Base-by-base conservation (phyloP, 2,113 vertebrate genomes). In the Cnemophilus loriae region DNA sequence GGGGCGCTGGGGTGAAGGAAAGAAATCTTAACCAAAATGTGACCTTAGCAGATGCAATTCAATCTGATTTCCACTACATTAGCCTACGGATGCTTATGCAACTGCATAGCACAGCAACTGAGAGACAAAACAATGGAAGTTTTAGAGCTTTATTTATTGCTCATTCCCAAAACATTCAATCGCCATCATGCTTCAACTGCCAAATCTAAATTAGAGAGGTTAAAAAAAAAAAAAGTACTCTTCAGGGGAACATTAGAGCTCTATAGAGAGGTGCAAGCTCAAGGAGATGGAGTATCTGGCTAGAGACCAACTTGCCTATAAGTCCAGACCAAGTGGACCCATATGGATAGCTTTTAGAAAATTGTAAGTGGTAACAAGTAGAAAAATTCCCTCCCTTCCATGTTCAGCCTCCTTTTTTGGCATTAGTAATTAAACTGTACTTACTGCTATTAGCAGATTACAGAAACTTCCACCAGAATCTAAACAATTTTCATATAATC, bases 211-310 rank as follows among this genome's bases (percentile, higher is more conserved):
- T 97, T 94, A 96, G 94, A 93, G 87, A 96, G 92, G 81, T 78
- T 24, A 13, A 42, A 67, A 44, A 95, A 89, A 91, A 63, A 88
- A 86, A 70, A 77, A 82, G 87, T 96, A 94, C 84, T 97, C 96
- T 97, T 97, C 33, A 39, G 95, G 97, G 97, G 94, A 97, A 96
- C 86, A 97, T 97, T 98, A 97, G 82, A 97, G 74, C 80, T 97
- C 95, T 96, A 92, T 44, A 63, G 95, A 97, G 95, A 97, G 95
- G 95, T 97, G 89, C 93, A 93, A 97, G 91, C 74, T 79, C 95
- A 98, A 97, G 97, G 96, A 98, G 97, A 98, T 97, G 87, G 95
- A 98, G 93, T 70, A 95, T 96, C 96, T 98, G 97, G 97, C 97
- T 84, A 70, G 33, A 97, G 75, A 98, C 96, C 97, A 98, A 93